Conservation (phyloP, 2,113 vertebrate genomes). For the Strix uralensis region DNA sequence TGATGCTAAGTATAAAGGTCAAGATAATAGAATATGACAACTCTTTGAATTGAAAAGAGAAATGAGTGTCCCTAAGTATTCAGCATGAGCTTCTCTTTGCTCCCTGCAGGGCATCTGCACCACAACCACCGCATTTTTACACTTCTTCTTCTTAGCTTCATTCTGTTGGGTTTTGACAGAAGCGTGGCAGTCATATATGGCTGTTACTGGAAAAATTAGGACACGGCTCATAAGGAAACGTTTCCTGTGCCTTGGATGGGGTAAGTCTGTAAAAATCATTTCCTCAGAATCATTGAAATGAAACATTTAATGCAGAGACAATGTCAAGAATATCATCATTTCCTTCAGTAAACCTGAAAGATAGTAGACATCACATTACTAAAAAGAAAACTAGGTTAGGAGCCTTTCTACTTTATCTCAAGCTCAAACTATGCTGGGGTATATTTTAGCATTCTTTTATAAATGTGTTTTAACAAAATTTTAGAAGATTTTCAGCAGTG, state of each 20-base stretch:
- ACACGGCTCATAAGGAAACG: slow-evolving; percentile 97
- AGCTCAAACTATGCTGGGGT: background rate
- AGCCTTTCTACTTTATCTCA: background rate
- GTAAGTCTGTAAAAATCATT: slow-evolving; percentile 74
- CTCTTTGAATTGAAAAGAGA: slow-evolving; percentile 28
- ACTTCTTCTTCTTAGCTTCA: slow-evolving; percentile 99
- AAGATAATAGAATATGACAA: slow-evolving; percentile 29
- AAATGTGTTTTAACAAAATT: slow-evolving; percentile 24
- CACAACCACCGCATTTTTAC: slow-evolving; percentile 97
- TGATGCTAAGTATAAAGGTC: slow-evolving; percentile 19
- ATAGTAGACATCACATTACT: background rate
- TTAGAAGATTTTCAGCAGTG: slow-evolving; percentile 6
- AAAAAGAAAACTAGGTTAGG: background rate
- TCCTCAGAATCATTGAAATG: background rate
- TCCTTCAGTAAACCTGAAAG: slow-evolving; percentile 24
- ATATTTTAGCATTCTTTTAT: background rate
- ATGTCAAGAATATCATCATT: background rate
- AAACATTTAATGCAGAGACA: background rate
- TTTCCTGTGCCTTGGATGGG: slow-evolving; percentile 98
- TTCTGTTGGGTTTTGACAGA: slow-evolving; percentile 99
- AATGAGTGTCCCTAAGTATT: background rate
- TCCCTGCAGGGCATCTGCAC: slow-evolving; percentile 89
- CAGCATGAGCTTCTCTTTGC: slow-evolving; percentile 46
- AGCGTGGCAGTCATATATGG: slow-evolving; percentile 99
- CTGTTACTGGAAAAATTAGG: slow-evolving; percentile 97